phyloP scores from a whole-genome alignment of 2,113 vertebrate genomes.

The Nibea albiflora region DNA sequence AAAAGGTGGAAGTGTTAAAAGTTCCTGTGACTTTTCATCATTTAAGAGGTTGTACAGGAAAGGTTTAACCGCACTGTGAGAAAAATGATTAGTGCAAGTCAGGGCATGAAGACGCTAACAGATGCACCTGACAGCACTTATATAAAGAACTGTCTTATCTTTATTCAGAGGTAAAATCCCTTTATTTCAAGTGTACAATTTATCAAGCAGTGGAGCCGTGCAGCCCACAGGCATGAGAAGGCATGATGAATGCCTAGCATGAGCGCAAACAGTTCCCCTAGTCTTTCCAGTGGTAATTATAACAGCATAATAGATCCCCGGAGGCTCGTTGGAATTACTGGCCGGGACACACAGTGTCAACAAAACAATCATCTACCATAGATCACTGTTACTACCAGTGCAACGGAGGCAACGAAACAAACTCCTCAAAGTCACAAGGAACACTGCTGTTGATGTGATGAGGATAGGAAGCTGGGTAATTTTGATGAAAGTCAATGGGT shows the following conservation, averaged over 20 bases:
- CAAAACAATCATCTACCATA: slow-evolving; percentile 61
- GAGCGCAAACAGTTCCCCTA: slow-evolving; percentile 46
- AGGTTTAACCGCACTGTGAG: background rate
- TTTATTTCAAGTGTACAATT: slow-evolving; percentile 46
- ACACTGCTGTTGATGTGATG: background rate
- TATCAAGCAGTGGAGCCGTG: slow-evolving; percentile 46
- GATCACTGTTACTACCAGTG: slow-evolving; percentile 52
- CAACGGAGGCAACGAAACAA: slow-evolving; percentile 5
- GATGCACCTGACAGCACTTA: slow-evolving; percentile 12
- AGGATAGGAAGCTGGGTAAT: background rate
- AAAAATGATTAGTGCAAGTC: slow-evolving; percentile 11
- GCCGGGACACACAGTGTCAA: slow-evolving; percentile 59
- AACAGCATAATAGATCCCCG: slow-evolving; percentile 65
- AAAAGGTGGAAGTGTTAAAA: background rate
- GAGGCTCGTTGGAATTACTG: slow-evolving; percentile 63
- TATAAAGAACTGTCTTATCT: slow-evolving; percentile 33
- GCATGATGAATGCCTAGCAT: slow-evolving; percentile 67
- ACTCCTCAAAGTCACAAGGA: slow-evolving; percentile 34
- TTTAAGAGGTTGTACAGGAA: slow-evolving; percentile 3
- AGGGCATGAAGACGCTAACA: background rate
- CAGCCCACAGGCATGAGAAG: slow-evolving; percentile 52
- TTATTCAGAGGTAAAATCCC: slow-evolving; percentile 47
- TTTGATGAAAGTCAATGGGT: background rate
- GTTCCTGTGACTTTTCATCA: slow-evolving; percentile 9
- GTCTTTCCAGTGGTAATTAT: slow-evolving; percentile 75